Percentiles rank a stretch among this genome's conserved stretches.
phyloP scores from a whole-genome alignment of 1,140 invertebrate genomes.

The Camponotus pennsylvanicus region DNA sequence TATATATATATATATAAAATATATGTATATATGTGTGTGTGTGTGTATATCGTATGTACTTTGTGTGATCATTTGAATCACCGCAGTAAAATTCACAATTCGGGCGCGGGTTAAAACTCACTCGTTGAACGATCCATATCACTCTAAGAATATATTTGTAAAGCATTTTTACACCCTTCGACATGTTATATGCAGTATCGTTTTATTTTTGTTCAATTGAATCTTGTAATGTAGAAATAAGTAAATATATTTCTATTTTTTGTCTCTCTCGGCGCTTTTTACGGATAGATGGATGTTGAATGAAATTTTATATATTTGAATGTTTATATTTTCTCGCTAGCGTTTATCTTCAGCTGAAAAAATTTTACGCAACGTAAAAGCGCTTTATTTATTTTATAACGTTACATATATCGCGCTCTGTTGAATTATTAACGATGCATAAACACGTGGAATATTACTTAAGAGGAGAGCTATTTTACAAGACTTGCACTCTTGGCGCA shows the following conservation, averaged over 20 bases:
- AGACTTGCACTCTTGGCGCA: constrained; percentile 1
- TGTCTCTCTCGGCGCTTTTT: not conserved
- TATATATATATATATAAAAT: not conserved
- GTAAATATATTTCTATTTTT: constrained; percentile 42
- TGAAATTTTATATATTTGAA: constrained; percentile 24
- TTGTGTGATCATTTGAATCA: constrained; percentile 26
- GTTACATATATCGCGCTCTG: not conserved
- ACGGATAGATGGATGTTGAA: constrained; percentile 1
- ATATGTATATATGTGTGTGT: too few species aligned
- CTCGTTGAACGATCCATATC: not conserved
- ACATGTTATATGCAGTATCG: not conserved
- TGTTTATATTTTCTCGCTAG: not conserved
- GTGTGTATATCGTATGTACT: not conserved
- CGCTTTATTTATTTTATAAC: not conserved
- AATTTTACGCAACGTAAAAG: not conserved
- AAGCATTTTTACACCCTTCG: constrained; percentile 32
- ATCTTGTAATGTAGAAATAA: constrained; percentile 28
- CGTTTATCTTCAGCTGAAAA: constrained; percentile 7
- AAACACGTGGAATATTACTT: not conserved
- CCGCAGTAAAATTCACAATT: constrained; percentile 32
- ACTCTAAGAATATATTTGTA: constrained; percentile 41
- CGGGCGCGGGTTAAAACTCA: constrained; percentile 9
- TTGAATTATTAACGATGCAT: constrained; percentile 6
- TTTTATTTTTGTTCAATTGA: constrained; percentile 36
- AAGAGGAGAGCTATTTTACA: not conserved